Conservation (phyloP, 2,888 invertebrate species). For the Macrosoma leucophasiata region DNA sequence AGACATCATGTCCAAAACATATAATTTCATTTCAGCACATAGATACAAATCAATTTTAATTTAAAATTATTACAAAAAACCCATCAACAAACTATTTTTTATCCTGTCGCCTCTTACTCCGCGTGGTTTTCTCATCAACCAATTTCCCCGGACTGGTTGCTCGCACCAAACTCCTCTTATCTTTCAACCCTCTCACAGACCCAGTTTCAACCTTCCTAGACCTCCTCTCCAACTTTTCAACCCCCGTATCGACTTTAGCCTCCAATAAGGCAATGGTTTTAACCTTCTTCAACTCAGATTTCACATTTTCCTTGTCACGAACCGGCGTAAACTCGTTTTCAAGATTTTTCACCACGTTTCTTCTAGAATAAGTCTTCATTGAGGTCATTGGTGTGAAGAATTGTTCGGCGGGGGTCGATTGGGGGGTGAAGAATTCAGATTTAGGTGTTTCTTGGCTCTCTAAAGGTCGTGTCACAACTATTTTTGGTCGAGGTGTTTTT, state of each 20-base stretch:
- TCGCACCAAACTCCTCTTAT: conserved; percentile 35
- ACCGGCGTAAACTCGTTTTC: conserved; percentile 48
- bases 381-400: conserved; percentile 56
- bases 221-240: conserved; percentile 11
- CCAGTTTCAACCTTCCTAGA: conserved; percentile 20
- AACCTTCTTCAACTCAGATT: conserved; percentile 11
- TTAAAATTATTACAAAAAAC: too few species aligned
- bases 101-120: conserved; percentile 28
- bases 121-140: conserved; percentile 25
- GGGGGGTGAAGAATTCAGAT: conserved; percentile 44
- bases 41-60: too few species aligned
- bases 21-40: too few species aligned
- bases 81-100: too few species aligned
- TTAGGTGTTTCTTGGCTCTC: conserved; percentile 30
- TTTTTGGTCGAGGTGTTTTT: conserved; percentile 25
- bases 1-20: too few species aligned
- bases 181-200: conserved; percentile 20
- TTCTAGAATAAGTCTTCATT: conserved; percentile 44
- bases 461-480: conserved; percentile 31
- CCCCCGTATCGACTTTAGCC: conserved; percentile 3
- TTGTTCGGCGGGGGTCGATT: conserved; percentile 37
- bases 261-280: conserved; percentile 10
- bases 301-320: conserved; percentile 5
- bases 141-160: conserved; percentile 54
- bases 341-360: conserved; percentile 50